Evolutionary conservation across 2,888 invertebrate species (phyloP).

Genomic region (Sarcophaga subvicina): DNA sequence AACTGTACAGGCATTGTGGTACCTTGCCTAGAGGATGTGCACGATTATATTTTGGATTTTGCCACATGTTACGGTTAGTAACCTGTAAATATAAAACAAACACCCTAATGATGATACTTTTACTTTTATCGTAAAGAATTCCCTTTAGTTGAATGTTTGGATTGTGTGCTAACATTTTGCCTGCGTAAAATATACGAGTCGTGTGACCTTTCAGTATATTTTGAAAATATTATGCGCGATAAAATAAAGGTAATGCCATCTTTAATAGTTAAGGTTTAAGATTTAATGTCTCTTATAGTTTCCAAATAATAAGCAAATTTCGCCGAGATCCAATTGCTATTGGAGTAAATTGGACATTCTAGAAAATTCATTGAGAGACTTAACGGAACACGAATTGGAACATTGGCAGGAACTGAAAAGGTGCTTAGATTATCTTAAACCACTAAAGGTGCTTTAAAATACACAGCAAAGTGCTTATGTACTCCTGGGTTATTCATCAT

Average conservation of each 20-base stretch:
- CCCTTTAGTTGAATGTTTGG: conserved; percentile 63
- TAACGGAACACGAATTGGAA: conserved; percentile 61
- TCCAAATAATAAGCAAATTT: conserved; percentile 50
- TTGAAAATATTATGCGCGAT: conserved; percentile 30
- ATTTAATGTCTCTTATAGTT: neutral
- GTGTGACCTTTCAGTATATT: conserved; percentile 42
- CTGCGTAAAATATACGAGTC: conserved; percentile 60
- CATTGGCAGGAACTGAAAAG: conserved; percentile 67
- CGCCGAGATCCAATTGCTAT: conserved; percentile 66
- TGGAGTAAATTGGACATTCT: conserved; percentile 73
- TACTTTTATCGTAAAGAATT: conserved; percentile 41
- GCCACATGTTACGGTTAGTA: conserved; percentile 52
- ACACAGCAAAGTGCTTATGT: neutral
- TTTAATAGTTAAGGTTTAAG: neutral
- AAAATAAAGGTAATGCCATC: conserved; percentile 11
- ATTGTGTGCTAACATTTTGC: conserved; percentile 61
- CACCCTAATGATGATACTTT: neutral
- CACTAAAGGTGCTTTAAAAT: conserved; percentile 72
- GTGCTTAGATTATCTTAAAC: conserved; percentile 72
- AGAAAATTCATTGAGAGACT: conserved; percentile 71
- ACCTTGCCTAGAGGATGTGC: conserved; percentile 20
- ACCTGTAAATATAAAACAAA: neutral
- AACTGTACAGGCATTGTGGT: conserved; percentile 66
- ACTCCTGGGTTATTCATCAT: neutral
- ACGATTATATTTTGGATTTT: conserved; percentile 52